Base-by-base conservation (phyloP, 2,888 invertebrate species). In the Lithophane socia region DNA sequence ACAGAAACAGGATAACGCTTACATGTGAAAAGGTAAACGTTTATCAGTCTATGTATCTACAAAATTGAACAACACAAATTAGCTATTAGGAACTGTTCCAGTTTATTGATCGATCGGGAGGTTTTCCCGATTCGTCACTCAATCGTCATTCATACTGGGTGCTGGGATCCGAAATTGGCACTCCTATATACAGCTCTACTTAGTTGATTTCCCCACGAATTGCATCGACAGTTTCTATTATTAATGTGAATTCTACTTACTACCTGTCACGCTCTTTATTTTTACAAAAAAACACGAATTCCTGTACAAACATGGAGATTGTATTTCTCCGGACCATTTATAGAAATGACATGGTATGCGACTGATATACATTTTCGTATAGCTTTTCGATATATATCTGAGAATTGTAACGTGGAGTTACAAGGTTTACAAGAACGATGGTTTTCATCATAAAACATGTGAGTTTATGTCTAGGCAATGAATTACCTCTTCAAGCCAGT, bases 271-370 rank as follows among this genome's bases (percentile, higher is more conserved):
- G 71, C 76, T 85, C 70, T 73, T 71, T 47, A 75, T 21, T 68
- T 84, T 73, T 64, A 64, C 61, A 54, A 54, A 81, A 44, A 81
- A 52, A 83, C 44, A 83, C 49, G 58, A 82, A 86, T 82, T 77
- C 65, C 58, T 49, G 42, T 42, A 70, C 61, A 81, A 71, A 82
- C 64, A 82, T 65, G 67, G 60, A n/a, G 66, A 54, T 60, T 18
- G 56, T 76, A 76, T 85, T 64, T 80, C 54, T 75, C 52, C n/a
- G 44, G 49, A 63, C 71, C 77, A 68, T 71, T 60, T 82, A 85
- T 68, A 64, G 82, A 77, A 64, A 60, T 60, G 37, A 42, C 37
- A 67, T 21, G 42, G 37, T 64, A 73, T 76, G 60, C 49, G 49
- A 42, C 64, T 68, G 65, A 47, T 54, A 47, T 54, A 44, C n/a